phyloP scores from a whole-genome alignment of 2,888 invertebrate genomes.

The Netelia virgata region DNA sequence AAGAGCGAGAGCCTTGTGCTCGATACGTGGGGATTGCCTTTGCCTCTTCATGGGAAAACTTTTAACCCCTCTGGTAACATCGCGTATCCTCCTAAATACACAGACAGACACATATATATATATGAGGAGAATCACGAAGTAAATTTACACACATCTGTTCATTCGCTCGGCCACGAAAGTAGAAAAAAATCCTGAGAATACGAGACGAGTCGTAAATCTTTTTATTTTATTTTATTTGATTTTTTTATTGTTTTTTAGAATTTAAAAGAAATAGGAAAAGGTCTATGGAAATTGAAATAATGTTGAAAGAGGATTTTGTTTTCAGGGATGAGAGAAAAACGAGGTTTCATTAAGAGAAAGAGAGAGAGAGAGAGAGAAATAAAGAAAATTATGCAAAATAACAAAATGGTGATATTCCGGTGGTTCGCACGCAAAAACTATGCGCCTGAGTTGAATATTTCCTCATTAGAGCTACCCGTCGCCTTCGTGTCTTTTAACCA shows the following conservation, averaged over 20 bases:
- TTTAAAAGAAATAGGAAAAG: too few relatives aligned
- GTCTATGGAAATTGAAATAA: too few relatives aligned
- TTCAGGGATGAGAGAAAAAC: too few relatives aligned
- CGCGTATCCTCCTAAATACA: conserved; percentile 35
- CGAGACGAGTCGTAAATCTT: not conserved
- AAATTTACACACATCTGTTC: not conserved
- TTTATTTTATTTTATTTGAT: too few relatives aligned
- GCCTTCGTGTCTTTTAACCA: too few relatives aligned
- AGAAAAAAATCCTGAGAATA: not conserved
- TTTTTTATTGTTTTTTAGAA: too few relatives aligned
- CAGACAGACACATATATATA: not conserved
- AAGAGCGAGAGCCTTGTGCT: conserved; percentile 6
- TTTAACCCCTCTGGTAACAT: conserved; percentile 18
- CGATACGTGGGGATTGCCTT: conserved; percentile 58
- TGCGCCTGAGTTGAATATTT: too few relatives aligned
- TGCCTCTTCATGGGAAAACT: conserved; percentile 54
- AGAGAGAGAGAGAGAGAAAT: not conserved
- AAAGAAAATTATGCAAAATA: not conserved
- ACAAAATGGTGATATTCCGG: too few relatives aligned
- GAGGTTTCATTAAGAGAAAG: too few relatives aligned
- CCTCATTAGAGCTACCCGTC: too few relatives aligned
- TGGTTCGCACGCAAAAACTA: too few relatives aligned
- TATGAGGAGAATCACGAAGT: not conserved
- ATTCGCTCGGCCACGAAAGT: not conserved
- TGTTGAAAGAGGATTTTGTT: too few relatives aligned